Conservation (phyloP, 2,888 invertebrate species). For the Pyrgus malvae region DNA sequence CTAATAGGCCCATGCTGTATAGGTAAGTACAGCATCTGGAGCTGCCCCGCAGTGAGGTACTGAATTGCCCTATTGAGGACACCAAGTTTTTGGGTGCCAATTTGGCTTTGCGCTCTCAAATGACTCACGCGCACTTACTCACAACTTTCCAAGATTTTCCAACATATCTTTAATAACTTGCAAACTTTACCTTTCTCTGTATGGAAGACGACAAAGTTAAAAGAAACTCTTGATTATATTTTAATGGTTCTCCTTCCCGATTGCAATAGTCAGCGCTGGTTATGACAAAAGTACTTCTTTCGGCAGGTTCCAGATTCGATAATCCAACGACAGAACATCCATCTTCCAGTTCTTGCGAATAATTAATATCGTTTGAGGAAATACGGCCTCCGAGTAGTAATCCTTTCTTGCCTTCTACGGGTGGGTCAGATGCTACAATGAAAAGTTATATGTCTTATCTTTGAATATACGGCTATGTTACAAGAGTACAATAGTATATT, state of each 20-base stretch:
- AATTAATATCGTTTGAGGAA: constrained; percentile 60
- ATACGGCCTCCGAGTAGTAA: constrained; percentile 65
- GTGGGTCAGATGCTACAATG: constrained; percentile 56
- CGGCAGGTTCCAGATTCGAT: constrained; percentile 44
- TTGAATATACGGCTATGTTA: no score
- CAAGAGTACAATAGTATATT: no score
- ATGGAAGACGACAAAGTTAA: constrained; percentile 60
- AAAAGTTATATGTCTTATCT: constrained; percentile 4
- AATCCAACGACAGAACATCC: constrained; percentile 58
- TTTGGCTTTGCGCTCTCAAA: no score
- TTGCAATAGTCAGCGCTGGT: constrained; percentile 70
- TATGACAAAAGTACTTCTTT: constrained; percentile 59
- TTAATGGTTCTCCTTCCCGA: constrained; percentile 59
- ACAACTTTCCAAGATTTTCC: no score
- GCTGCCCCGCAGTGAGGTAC: no score
- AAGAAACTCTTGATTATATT: constrained; percentile 72
- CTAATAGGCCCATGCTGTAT: no score
- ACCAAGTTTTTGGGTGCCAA: no score
- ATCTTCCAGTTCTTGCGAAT: constrained; percentile 65
- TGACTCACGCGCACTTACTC: no score
- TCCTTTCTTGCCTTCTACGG: constrained; percentile 53
- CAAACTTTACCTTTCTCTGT: constrained; percentile 48
- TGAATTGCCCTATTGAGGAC: no score
- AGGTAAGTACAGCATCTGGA: no score
- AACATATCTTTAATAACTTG: not conserved